Evolutionary conservation across 2,113 vertebrate genomes (phyloP).

Genomic region (Myiagra hebetior): DNA sequence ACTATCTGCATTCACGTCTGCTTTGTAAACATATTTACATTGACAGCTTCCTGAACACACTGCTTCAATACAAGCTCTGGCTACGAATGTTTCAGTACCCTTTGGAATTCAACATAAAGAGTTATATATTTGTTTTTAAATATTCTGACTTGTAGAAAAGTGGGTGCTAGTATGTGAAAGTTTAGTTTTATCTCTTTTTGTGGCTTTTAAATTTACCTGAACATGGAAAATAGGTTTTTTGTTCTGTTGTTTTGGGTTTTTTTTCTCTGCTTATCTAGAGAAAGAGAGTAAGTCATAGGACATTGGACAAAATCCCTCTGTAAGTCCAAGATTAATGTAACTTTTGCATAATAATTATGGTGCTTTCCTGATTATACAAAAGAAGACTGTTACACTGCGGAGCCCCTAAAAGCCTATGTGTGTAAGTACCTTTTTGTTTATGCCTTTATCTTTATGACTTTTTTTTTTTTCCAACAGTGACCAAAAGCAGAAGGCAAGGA

Average conservation of each 20-base stretch:
- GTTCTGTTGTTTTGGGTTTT: background rate
- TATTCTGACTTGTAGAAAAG: background rate
- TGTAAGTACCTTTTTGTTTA: background rate
- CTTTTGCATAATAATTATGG: background rate
- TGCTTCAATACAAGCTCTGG: background rate
- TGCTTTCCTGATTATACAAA: background rate
- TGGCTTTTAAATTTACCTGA: background rate
- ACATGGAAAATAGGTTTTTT: background rate
- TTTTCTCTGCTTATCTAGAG: background rate
- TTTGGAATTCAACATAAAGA: background rate
- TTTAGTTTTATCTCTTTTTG: background rate
- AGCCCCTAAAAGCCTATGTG: background rate
- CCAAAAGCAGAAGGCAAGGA: background rate
- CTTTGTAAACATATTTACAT: background rate
- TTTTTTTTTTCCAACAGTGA: background rate
- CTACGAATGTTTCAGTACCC: background rate
- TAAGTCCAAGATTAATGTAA: background rate
- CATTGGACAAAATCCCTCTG: background rate
- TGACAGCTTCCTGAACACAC: background rate
- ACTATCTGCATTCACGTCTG: background rate
- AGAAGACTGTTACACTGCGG: background rate
- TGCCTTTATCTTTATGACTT: background rate
- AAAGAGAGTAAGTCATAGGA: background rate
- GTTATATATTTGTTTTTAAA: background rate
- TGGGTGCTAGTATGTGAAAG: background rate